These are phyloP conservation scores for Clarias laeviceps DNA, from an alignment of 2,797 vertebrate species.

Conservation along the genomic window DNA sequence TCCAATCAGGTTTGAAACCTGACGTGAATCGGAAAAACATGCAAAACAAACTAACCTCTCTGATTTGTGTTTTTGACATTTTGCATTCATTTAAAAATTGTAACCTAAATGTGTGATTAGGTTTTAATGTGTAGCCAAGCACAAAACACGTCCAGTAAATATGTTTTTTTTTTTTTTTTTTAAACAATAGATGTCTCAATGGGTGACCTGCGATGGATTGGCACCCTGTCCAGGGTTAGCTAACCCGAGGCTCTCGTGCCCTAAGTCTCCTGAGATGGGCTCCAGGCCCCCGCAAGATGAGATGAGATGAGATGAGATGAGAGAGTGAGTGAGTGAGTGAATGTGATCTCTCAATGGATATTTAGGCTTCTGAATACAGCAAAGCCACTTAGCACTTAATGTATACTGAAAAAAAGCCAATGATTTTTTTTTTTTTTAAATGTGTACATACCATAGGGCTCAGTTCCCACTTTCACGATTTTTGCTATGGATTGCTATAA, in stretches of 20 bases:
- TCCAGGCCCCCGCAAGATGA: too few species aligned
- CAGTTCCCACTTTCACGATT: too few species aligned
- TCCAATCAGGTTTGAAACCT: neutral
- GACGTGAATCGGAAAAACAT: neutral
- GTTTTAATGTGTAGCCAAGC: neutral
- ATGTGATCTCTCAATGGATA: neutral
- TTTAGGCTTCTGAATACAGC: neutral
- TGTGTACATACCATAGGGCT: too few species aligned
- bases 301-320: too few species aligned
- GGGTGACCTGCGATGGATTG: too few species aligned
- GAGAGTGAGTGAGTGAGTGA: too few species aligned
- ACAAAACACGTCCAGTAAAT: neutral
- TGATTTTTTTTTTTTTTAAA: neutral
- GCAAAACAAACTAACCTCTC: neutral
- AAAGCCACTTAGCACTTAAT: neutral
- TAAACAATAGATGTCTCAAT: neutral
- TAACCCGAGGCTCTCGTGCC: too few species aligned
- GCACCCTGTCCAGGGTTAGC: too few species aligned
- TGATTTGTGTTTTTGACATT: neutral
- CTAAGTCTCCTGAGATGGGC: too few species aligned
- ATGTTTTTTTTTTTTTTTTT: neutral
- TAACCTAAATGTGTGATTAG: neutral
- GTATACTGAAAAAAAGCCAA: neutral
- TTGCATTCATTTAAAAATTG: neutral
- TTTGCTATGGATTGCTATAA: too few species aligned